Conservation (phyloP, 2,113 vertebrate species). For the Strix aluco region DNA sequence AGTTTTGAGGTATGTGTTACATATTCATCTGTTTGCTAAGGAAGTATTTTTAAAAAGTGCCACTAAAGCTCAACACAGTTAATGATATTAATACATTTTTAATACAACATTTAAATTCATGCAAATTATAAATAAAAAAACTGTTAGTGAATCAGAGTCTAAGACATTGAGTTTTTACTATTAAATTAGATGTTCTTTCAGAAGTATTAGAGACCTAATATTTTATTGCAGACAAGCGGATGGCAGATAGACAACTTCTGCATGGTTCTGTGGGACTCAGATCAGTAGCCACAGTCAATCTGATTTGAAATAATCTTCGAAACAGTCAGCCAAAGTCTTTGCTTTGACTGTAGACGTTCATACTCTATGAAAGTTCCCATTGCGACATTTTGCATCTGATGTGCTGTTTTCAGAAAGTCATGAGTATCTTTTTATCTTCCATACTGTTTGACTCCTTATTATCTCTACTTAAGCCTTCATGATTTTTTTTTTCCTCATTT, state of each 20-base stretch:
- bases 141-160: not conserved
- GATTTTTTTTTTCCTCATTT: not conserved
- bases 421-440: not conserved
- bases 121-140: not conserved
- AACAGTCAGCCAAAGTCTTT: not conserved
- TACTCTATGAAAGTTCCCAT: not conserved
- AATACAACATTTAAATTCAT: not conserved
- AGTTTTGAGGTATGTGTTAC: conserved; percentile 89
- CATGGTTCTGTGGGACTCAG: not conserved
- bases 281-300: not conserved
- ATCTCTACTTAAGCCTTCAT: not conserved
- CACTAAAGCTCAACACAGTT: not conserved
- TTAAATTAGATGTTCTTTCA: not conserved
- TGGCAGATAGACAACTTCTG: not conserved
- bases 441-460: not conserved
- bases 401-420: not conserved
- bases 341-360: not conserved
- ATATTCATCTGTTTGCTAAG: not conserved
- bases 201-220: not conserved
- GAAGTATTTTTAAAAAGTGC: not conserved
- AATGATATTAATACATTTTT: not conserved
- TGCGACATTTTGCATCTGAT: not conserved
- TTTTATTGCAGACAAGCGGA: not conserved
- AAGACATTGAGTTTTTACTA: not conserved
- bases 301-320: not conserved